phyloP scores from a whole-genome alignment of 2,113 vertebrate genomes.

The Opisthocomus hoazin region DNA sequence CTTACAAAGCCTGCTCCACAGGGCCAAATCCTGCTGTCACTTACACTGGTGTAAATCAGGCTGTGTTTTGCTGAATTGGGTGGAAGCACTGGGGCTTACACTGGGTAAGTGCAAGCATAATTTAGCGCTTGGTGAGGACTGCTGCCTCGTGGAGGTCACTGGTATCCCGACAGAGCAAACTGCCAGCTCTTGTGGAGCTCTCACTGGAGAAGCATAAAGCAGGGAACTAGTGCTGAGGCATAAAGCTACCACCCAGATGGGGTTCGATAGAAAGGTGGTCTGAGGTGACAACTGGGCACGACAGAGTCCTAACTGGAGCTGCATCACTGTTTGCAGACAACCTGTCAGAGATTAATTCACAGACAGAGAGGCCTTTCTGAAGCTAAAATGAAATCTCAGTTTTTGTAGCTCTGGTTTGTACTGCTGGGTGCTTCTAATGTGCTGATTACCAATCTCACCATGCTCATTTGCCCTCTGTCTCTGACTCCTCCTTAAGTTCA shows the following conservation, averaged over 20 bases:
- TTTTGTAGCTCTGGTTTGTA: background rate
- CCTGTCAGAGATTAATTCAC: background rate
- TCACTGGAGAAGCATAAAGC: rapidly evolving
- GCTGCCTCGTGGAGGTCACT: background rate
- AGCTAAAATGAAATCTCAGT: background rate
- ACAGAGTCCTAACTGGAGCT: background rate
- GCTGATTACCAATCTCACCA: background rate
- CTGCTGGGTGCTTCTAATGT: background rate
- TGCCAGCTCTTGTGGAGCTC: background rate
- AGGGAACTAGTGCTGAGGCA: background rate
- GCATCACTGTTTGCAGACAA: background rate
- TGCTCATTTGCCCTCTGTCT: background rate
- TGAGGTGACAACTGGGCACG: background rate
- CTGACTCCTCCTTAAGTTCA: background rate
- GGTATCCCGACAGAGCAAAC: background rate
- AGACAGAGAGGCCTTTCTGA: background rate
- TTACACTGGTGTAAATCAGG: background rate
- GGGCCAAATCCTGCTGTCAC: background rate
- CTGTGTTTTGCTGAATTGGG: background rate
- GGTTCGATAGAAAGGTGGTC: background rate
- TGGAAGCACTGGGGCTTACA: background rate
- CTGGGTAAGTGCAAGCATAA: background rate
- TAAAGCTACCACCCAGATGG: background rate
- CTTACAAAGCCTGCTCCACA: background rate
- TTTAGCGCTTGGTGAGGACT: background rate